phyloP scores from a whole-genome alignment of 2,888 invertebrate species.

The Cheilosia vulpina region DNA sequence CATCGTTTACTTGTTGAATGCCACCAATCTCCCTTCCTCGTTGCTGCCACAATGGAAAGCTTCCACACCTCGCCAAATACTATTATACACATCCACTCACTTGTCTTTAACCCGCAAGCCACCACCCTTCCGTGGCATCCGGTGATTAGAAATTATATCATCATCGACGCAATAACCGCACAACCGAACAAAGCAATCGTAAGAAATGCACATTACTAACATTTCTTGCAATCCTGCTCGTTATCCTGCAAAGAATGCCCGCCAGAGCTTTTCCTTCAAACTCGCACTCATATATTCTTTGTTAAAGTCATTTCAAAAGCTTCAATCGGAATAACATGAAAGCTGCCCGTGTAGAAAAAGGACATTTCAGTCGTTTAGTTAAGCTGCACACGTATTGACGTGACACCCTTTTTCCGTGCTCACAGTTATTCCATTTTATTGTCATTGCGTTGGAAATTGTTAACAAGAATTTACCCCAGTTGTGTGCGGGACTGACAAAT shows the following conservation, averaged over 20 bases:
- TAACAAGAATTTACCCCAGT: neutral
- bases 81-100: neutral
- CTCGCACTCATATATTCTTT: neutral
- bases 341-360: slow-evolving; percentile 28
- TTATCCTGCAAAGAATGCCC: neutral
- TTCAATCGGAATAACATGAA: neutral
- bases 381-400: slow-evolving; percentile 54
- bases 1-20: too few relatives aligned
- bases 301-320: slow-evolving; percentile 15
- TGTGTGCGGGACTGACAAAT: slow-evolving; percentile 18
- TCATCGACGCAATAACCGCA: slow-evolving; percentile 5
- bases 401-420: slow-evolving; percentile 40
- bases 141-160: slow-evolving; percentile 19
- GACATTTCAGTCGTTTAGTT: slow-evolving; percentile 60
- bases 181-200: neutral
- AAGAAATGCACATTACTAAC: neutral
- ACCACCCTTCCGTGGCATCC: neutral
- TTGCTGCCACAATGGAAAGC: too few relatives aligned
- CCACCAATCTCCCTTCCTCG: too few relatives aligned
- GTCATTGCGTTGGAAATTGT: neutral
- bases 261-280: slow-evolving; percentile 18
- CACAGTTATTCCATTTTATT: neutral
- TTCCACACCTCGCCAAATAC: neutral
- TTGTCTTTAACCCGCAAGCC: neutral
- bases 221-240: slow-evolving; percentile 19